These are phyloP conservation scores for Gallirallus australis DNA, from an alignment of 2,797 vertebrate species.

Conservation along the genomic window DNA sequence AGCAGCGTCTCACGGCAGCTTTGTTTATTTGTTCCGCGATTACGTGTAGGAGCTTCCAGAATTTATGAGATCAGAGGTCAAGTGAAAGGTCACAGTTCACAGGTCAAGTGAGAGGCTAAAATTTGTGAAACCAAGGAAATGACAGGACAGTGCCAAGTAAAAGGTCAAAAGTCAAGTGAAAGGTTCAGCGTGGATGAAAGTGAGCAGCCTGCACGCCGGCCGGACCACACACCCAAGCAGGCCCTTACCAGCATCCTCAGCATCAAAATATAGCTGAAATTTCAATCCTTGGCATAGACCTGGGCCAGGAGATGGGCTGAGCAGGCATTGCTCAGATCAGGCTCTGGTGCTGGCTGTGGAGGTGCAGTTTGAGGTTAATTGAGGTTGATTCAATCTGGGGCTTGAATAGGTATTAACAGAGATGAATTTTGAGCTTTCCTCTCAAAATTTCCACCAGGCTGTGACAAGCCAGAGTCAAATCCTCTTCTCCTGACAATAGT, in stretches of 20 bases:
- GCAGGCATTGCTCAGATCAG: background rate
- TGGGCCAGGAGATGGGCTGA: background rate
- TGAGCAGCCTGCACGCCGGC: constrained; percentile 31
- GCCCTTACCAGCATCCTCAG: constrained; percentile 22
- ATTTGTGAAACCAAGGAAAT: constrained; percentile 82
- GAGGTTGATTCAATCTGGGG: background rate
- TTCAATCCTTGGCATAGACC: constrained; percentile 33
- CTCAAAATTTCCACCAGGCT: background rate
- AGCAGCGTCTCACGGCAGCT: constrained; percentile 50
- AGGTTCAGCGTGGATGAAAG: constrained; percentile 75
- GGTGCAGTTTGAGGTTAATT: background rate
- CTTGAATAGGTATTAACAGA: background rate
- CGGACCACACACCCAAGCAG: constrained; percentile 56
- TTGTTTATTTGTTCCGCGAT: constrained; percentile 82
- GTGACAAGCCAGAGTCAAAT: background rate
- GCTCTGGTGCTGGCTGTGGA: background rate
- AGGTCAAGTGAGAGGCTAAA: constrained; percentile 82
- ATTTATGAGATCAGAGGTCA: constrained; percentile 82
- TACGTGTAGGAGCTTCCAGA: constrained; percentile 78
- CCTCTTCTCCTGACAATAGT: background rate
- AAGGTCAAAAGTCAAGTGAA: constrained; percentile 84
- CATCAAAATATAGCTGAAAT: constrained; percentile 10
- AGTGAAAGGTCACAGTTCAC: constrained; percentile 79
- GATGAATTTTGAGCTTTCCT: background rate
- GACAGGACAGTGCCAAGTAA: constrained; percentile 80